Base-by-base conservation (phyloP, 2,113 vertebrate species). In the Sprattus sprattus region DNA sequence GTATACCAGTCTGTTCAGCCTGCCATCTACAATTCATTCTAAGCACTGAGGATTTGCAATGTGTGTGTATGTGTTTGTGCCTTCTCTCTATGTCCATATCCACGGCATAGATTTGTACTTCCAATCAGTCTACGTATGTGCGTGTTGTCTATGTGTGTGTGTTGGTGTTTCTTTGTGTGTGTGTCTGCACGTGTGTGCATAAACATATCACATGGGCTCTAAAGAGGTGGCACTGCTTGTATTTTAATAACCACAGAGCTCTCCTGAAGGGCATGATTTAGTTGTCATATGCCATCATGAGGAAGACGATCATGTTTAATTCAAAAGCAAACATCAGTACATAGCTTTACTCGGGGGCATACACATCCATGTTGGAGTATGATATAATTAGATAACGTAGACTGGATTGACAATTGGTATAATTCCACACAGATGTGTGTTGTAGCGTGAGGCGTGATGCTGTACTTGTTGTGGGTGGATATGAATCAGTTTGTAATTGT, bases 401-500 rank as follows among this genome's bases (percentile, higher is more conserved):
- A 67, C 6, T 25, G 20, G 60, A 67, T 25, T 25, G 20, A 28
- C 22, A 10, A n/a, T 9, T 67, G 25, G 9, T 28, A 10, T 67
- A 8, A 25, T 28, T 67, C 7, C 60, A 67, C 60, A 67, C 60
- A n/a, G 22, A 25, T 67, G 60, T 67, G 20, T 67, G 22, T 67
- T 67, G 22, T 10, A n/a, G 6, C 1, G 6, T 67, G 22, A 1
- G 54, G 13, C 25, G 25, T 67, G 60, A 11, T 4, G 25, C 7
- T 25, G 7, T 67, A 67, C 25, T 67, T 67, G 22, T 10, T n/a
- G 22, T 67, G n/a, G 20, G 60, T 67, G 60, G 60, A 25, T 11
- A 50, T 84, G 83, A 80, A 45, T 49, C 60, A 32, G n/a, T 84
- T 22, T 78, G 64, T 84, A 64, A 49, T 39, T 47, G 39, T 84